phyloP scores from a whole-genome alignment of 2,113 vertebrate species.

The Morone chrysops region DNA sequence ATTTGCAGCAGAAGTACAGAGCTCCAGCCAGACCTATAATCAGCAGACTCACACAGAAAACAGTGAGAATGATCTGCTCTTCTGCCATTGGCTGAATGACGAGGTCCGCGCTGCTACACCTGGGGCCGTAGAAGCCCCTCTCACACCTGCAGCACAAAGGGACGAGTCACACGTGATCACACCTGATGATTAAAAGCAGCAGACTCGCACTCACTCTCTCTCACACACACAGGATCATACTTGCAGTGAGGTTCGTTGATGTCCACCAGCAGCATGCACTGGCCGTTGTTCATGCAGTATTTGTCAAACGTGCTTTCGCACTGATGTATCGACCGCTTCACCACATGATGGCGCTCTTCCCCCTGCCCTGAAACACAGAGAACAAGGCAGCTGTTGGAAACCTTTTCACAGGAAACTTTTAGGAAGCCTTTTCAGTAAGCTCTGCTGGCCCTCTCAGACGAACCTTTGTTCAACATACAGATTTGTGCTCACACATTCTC shows the following conservation, averaged over 20 bases:
- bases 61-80: conserved; percentile 54
- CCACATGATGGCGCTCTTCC: conserved; percentile 62
- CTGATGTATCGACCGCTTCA: conserved; percentile 38
- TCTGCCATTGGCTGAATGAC: conserved; percentile 55
- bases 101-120: conserved; percentile 62
- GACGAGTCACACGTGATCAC: background rate
- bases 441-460: background rate
- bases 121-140: conserved; percentile 67
- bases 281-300: conserved; percentile 77
- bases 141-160: conserved; percentile 71
- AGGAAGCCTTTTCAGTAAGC: background rate
- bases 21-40: conserved; percentile 61
- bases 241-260: conserved; percentile 77
- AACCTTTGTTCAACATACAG: background rate
- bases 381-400: background rate
- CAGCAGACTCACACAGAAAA: conserved; percentile 72
- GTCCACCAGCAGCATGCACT: conserved; percentile 79
- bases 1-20: conserved; percentile 75
- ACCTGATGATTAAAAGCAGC: background rate
- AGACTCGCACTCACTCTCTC: background rate
- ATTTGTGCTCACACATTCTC: background rate
- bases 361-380: conserved; percentile 45
- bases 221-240: conserved; percentile 50
- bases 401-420: background rate
- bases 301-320: conserved; percentile 64